Evolutionary conservation across 2,888 invertebrate genomes (phyloP).

Genomic region (Oxytorus armatus): DNA sequence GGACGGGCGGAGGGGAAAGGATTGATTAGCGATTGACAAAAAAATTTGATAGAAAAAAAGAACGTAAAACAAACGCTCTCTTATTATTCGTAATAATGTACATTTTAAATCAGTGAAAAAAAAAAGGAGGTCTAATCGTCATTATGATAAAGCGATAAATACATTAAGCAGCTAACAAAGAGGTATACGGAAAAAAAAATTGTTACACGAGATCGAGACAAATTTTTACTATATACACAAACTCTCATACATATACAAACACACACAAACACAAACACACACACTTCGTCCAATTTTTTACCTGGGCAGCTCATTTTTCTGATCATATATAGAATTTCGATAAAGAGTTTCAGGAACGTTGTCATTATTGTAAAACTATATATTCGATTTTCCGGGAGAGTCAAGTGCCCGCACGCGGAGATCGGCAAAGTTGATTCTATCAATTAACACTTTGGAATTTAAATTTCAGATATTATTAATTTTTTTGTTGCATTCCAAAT

Average conservation of each 20-base stretch:
- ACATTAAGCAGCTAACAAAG: slow-evolving; percentile 32
- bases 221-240: slow-evolving; percentile 74
- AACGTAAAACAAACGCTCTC: slow-evolving; percentile 51
- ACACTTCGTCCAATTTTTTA: slow-evolving; percentile 80
- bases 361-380: slow-evolving; percentile 31
- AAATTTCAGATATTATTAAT: not conserved
- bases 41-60: slow-evolving; percentile 36
- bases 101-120: slow-evolving; percentile 49
- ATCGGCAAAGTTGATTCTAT: not conserved
- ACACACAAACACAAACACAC: slow-evolving; percentile 61
- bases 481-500: no score
- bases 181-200: slow-evolving; percentile 45
- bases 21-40: slow-evolving; percentile 50
- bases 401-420: not conserved
- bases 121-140: slow-evolving; percentile 60
- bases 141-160: slow-evolving; percentile 46
- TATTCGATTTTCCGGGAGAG: slow-evolving; percentile 16
- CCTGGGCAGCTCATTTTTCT: slow-evolving; percentile 75
- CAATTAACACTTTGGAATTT: not conserved
- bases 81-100: slow-evolving; percentile 58
- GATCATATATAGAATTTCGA: slow-evolving; percentile 26
- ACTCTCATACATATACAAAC: slow-evolving; percentile 6
- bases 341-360: slow-evolving; percentile 67
- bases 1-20: slow-evolving; percentile 12
- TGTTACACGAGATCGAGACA: slow-evolving; percentile 63